Base-by-base conservation (phyloP, 2,888 invertebrate species). In the Hirudinaria manillensis region DNA sequence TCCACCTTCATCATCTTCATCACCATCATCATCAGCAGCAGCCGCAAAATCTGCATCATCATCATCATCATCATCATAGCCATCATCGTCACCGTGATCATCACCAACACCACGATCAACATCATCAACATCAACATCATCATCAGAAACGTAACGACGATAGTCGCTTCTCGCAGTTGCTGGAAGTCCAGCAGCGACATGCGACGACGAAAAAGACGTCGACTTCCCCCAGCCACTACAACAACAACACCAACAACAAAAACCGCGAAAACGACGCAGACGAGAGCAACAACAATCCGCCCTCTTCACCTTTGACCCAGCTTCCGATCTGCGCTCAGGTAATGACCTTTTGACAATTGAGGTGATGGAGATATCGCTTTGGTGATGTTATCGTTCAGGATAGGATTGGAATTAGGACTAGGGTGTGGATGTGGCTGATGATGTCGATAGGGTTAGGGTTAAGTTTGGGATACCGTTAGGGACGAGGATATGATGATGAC, bases 1-100 rank as follows among this genome's bases (percentile, higher is more conserved):
- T 2, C 36, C 68, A 68, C 32, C 7, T 2, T 13, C 32, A 34
- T 34, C 68, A 34, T 68, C 68, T 10, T 34, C 68, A n/a, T 34
- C 29, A 34, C 16, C 68, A 34, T 68, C 68, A 36, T 68, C 36
- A 68, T 7, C 68, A 34, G 16, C 34, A 68, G 13, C 68, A 24
- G 13, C 36, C 34, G 24, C 61, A 65, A 10, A 53, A 65, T 10
- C 61, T 34, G 7, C 73, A 56, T 65, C 73, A 73, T 36, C 61
- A 68, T 13, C 36, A 67, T 27, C 51, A 70, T 6, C 71, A 70
- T 6, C 71, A 70, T 45, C 71, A 34, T 13, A 45, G 55, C 2
- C 56, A 56, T 32, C n/a, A 55, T 34, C 16, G 55, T 16, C 21
- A 3, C 32, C 56, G 7, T 51, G 51, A 72, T 32, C 55, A 72